Percentiles rank a stretch among this genome's conserved stretches.
phyloP scores from a whole-genome alignment of 2,113 vertebrate genomes.

The Leptobrachium leishanense region DNA sequence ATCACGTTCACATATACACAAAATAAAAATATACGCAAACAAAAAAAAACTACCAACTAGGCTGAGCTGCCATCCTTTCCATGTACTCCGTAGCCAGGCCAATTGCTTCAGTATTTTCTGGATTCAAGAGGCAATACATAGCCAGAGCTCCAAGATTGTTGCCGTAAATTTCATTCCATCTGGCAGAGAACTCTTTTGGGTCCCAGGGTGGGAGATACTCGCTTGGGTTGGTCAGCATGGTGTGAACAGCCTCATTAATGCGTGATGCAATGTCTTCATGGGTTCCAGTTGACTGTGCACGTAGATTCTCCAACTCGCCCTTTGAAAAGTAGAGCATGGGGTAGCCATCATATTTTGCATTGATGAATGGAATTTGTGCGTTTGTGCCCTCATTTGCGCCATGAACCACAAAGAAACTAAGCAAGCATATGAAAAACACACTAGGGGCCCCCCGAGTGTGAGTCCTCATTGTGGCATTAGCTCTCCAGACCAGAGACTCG shows the following conservation, averaged over 20 bases:
- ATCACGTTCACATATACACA: too few species aligned
- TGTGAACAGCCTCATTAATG: conserved; percentile 81
- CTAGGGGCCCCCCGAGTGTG: conserved; percentile 93
- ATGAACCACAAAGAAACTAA: conserved; percentile 72
- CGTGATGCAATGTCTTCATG: conserved; percentile 78
- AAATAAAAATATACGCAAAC: background rate
- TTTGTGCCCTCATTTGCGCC: conserved; percentile 64
- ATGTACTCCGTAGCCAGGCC: conserved; percentile 91
- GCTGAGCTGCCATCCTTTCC: conserved; percentile 98
- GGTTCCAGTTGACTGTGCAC: conserved; percentile 67
- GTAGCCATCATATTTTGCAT: conserved; percentile 89
- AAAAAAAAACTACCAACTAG: conserved; percentile 90
- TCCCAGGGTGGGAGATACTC: conserved; percentile 95
- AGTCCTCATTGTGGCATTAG: conserved; percentile 93
- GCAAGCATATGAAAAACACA: conserved; percentile 89
- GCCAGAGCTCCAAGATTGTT: conserved; percentile 94
- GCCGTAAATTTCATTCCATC: conserved; percentile 97
- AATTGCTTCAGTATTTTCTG: conserved; percentile 85
- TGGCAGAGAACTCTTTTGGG: conserved; percentile 84
- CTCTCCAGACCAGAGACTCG: conserved; percentile 70
- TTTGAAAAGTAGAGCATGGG: conserved; percentile 93
- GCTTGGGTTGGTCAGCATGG: conserved; percentile 84
- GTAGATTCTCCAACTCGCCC: conserved; percentile 78
- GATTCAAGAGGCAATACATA: conserved; percentile 94
- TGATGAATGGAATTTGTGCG: conserved; percentile 81